These are phyloP conservation scores for Calycopis cecrops DNA, from an alignment of 1,140 invertebrate genomes.

Conservation along the genomic window DNA sequence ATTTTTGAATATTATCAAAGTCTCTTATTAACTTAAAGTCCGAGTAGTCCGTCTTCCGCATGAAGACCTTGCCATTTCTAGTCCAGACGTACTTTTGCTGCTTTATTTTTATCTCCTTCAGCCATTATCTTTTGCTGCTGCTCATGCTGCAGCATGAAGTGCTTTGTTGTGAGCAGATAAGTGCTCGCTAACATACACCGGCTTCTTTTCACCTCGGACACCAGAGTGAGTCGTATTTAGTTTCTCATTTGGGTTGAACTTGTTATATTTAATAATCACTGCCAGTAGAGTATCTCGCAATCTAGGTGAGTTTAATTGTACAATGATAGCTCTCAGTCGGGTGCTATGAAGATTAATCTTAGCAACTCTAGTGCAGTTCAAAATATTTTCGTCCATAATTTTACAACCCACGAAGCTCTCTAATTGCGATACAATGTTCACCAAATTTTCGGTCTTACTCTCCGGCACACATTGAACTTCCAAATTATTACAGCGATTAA, in stretches of 20 bases:
- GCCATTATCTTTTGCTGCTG: neutral
- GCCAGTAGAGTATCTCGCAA: neutral
- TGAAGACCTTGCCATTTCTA: no score
- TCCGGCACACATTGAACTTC: constrained; percentile 9
- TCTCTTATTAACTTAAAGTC: no score
- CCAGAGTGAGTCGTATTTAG: neutral
- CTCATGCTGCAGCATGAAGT: neutral
- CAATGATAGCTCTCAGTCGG: neutral
- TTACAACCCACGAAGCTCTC: neutral
- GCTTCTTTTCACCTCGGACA: neutral
- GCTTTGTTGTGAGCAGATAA: no score
- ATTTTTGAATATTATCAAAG: no score
- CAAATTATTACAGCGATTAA: neutral
- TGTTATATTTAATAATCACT: neutral
- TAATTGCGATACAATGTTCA: neutral
- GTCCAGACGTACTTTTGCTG: neutral
- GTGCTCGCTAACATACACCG: neutral
- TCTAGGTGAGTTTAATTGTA: neutral
- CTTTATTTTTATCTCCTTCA: no score
- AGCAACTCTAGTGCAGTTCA: neutral
- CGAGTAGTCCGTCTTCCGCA: no score
- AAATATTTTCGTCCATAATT: neutral
- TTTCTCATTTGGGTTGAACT: neutral
- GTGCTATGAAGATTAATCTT: neutral
- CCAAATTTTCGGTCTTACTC: constrained; percentile 6